phyloP scores from a whole-genome alignment of 2,888 invertebrate species.

The Phyllotreta striolata region DNA sequence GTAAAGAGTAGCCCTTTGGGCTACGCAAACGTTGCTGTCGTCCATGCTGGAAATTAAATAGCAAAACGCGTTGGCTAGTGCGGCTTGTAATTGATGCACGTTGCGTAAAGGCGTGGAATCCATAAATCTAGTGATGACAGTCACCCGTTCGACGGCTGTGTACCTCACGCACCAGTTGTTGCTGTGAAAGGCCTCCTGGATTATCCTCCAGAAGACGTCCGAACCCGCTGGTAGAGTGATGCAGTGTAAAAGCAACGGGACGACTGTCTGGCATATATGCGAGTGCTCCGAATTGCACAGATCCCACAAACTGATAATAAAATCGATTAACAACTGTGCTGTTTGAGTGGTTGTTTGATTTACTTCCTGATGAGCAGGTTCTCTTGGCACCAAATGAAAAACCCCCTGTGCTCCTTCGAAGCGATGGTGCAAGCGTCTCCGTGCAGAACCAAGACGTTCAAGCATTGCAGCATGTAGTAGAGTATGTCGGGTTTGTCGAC shows the following conservation, averaged over 20 bases:
- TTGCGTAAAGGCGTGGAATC: conserved; percentile 87
- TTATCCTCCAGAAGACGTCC: conserved; percentile 95
- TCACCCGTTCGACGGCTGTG: conserved; percentile 94
- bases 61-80: conserved; percentile 95
- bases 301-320: conserved; percentile 83
- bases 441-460: conserved; percentile 90
- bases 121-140: conserved; percentile 91
- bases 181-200: conserved; percentile 93
- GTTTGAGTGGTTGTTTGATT: conserved; percentile 46
- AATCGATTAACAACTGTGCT: not conserved
- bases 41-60: conserved; percentile 96
- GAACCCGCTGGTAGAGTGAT: conserved; percentile 93
- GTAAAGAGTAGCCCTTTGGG: conserved; percentile 90
- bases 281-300: conserved; percentile 91
- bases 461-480: conserved; percentile 90
- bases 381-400: conserved; percentile 96
- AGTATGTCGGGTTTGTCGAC: conserved; percentile 90
- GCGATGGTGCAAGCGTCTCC: conserved; percentile 91
- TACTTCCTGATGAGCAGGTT: conserved; percentile 93
- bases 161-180: conserved; percentile 90
- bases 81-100: conserved; percentile 86
- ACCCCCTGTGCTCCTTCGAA: conserved; percentile 87
- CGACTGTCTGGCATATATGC: conserved; percentile 91
- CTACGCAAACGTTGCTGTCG: conserved; percentile 93
- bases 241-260: conserved; percentile 93